Evolutionary conservation across 2,797 vertebrate genomes (phyloP), one percentile per base, ranked within the genome.

Genomic region (Rallus crepitans): DNA sequence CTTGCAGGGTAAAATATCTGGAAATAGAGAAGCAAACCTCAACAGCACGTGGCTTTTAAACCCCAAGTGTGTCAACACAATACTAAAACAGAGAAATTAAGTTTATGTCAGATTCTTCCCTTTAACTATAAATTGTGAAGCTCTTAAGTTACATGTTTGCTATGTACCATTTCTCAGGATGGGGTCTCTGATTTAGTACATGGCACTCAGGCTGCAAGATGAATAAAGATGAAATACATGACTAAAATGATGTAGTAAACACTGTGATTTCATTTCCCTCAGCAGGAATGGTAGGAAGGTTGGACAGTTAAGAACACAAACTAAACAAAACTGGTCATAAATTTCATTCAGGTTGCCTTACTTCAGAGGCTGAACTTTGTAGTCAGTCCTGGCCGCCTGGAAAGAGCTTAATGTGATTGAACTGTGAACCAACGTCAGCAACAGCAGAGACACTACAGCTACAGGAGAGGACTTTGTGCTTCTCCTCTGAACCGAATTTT

Each of bases 21-120:
- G 61, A 87, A 93, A 90, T 59, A 60, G 61, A 87, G 57, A 78
- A 92, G 68, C 57, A 77, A 90, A 66, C 69, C 77, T 83, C 30
- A 82, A 75, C 48, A 57, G 28, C 6, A 4, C n/a, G 73, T 66
- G 71, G 79, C 35, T 73, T 92, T 94, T 80, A 89, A 89, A 56
- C 53, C 80, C 77, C 71, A 70, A 63, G 82, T 39, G 42, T 47
- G 75, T 81, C 60, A 85, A 79, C 39, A 33, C n/a, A 27, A 95
- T 71, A 57, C 33, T 40, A 63, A 60, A 84, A 42, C 55, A 89
- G 65, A 75, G 66, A 82, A 82, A 79, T 52, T 17, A 45, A 14
- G 30, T 40, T 75, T 70, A 70, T 33, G 53, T 45, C 65, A 15
- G 14, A 50, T 91, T 87, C 48, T 88, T 72, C 60, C 60, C 82